Conservation (phyloP, 2,797 vertebrate species). For the Pteronotus mesoamericanus region DNA sequence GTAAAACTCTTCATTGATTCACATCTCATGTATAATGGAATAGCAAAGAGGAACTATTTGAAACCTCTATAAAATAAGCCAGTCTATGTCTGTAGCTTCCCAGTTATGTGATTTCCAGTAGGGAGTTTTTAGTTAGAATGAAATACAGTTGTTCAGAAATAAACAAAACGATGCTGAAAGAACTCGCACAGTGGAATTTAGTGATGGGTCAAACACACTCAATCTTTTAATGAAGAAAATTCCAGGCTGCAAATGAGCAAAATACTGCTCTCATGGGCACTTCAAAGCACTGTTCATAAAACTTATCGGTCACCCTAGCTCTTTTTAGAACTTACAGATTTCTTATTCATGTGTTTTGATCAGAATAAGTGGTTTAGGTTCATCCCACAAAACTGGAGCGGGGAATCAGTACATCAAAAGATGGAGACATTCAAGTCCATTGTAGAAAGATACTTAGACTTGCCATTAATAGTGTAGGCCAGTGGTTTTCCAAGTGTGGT, state of each 20-base stretch:
- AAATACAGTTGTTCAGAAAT: background rate
- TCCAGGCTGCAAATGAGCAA: background rate
- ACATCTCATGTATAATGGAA: background rate
- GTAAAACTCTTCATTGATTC: slow-evolving; percentile 2
- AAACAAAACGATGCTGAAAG: background rate
- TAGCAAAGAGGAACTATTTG: background rate
- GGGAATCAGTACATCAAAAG: background rate
- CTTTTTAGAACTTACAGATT: background rate
- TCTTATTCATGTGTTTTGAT: background rate
- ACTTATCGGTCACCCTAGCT: background rate
- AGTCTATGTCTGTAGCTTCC: background rate
- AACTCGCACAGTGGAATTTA: background rate
- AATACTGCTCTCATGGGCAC: background rate
- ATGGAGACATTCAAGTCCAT: background rate
- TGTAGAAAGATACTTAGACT: background rate
- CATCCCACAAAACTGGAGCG: background rate
- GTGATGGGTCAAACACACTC: background rate
- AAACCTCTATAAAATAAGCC: background rate
- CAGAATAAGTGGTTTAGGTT: background rate
- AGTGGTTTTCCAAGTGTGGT: background rate
- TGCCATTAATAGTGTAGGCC: background rate
- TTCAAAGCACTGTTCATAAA: background rate
- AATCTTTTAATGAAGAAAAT: background rate
- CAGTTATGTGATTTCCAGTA: background rate
- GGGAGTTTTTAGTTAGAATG: background rate